A percentile compares a stretch with the other conserved stretches of the same genome.
These are phyloP conservation scores for Drosophila pachea DNA, from an alignment of 1,140 invertebrate species.

Conservation along the genomic window DNA sequence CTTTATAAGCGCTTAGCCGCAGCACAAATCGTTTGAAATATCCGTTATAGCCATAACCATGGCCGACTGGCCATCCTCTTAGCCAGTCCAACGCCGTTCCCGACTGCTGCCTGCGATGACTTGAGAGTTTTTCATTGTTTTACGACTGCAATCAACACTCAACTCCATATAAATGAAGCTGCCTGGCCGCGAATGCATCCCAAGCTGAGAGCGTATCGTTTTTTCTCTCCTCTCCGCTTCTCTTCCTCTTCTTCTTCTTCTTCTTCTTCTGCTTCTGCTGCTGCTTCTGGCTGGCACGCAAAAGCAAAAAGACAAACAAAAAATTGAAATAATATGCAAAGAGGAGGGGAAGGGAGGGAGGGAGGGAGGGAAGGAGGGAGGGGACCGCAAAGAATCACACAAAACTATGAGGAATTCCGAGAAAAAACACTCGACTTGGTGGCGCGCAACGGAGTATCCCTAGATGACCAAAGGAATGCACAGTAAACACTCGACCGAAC, in stretches of 20 bases:
- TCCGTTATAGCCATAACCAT: not conserved
- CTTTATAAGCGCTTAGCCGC: no score
- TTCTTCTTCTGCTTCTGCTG: conserved; percentile 21
- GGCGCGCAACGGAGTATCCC: conserved; percentile 25
- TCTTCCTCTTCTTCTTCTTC: no score
- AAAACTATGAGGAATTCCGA: conserved; percentile 45
- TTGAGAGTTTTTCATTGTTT: conserved; percentile 37
- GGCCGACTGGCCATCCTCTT: not conserved
- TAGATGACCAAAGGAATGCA: conserved; percentile 45
- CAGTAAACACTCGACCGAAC: conserved; percentile 45
- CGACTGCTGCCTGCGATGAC: conserved; percentile 21
- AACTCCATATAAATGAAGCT: conserved; percentile 23
- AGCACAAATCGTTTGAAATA: not conserved
- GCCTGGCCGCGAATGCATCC: conserved; percentile 12
- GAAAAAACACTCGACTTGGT: conserved; percentile 62
- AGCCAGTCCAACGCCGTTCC: conserved; percentile 6
- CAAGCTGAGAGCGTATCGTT: conserved; percentile 16
- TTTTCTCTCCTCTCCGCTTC: no score
- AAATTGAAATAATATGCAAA: not conserved
- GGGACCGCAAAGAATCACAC: conserved; percentile 22
- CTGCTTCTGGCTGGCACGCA: conserved; percentile 38
- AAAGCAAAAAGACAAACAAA: conserved; percentile 3
- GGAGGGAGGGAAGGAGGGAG: not conserved
- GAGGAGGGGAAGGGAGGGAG: no score
- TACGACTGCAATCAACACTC: conserved; percentile 51